phyloP scores from a whole-genome alignment of 2,797 vertebrate species.

The Notolepis coatsorum region DNA sequence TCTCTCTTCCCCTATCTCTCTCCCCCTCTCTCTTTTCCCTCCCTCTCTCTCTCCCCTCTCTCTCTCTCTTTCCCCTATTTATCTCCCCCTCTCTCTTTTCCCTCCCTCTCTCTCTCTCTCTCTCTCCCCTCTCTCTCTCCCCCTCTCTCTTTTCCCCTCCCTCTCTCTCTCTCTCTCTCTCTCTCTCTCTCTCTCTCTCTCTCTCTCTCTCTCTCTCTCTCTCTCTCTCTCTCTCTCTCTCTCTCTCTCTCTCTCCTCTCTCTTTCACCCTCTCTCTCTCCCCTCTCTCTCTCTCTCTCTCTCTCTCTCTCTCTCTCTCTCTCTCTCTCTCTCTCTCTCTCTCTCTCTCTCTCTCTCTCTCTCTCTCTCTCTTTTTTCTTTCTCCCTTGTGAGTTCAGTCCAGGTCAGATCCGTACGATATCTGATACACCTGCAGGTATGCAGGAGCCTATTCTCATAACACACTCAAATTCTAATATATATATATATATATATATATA shows the following conservation, averaged over 20 bases:
- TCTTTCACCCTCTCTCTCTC: not conserved
- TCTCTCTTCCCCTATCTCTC: not conserved
- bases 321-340: not conserved
- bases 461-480: too few species aligned
- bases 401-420: slow-evolving; percentile 18
- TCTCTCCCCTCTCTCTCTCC: too few species aligned
- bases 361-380: not conserved
- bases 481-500: too few species aligned
- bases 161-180: not conserved
- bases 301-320: too few species aligned
- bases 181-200: not conserved
- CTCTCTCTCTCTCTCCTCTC: not conserved
- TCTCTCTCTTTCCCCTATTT: too few species aligned
- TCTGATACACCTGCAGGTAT: slow-evolving; percentile 21
- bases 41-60: too few species aligned
- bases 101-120: too few species aligned
- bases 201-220: not conserved
- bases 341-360: not conserved
- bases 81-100: too few species aligned
- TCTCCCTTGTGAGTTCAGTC: slow-evolving; percentile 33
- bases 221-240: not conserved
- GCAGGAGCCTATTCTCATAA: slow-evolving; percentile 24
- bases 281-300: not conserved
- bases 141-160: too few species aligned
- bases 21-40: too few species aligned